Conservation (phyloP, 2,888 invertebrate species). For the Lasioglossum morio region DNA sequence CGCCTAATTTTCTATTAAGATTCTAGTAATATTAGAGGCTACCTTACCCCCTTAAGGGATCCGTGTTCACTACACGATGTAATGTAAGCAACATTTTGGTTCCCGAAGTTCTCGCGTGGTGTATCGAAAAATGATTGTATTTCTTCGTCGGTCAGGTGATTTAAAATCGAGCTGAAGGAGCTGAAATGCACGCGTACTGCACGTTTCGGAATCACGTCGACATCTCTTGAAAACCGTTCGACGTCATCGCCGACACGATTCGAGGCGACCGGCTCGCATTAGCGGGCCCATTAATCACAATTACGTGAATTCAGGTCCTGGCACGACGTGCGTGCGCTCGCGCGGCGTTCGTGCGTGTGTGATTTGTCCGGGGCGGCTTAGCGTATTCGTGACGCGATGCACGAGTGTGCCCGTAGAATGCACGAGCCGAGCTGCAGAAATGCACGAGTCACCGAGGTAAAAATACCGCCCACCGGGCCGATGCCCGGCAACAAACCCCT, state of each 20-base stretch:
- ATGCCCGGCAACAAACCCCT: slow-evolving; percentile 67
- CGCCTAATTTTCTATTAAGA: too few species aligned
- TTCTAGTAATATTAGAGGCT: too few species aligned
- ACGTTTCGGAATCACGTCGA: slow-evolving; percentile 61
- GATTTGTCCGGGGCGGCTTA: slow-evolving; percentile 26
- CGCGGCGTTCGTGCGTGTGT: slow-evolving; percentile 34
- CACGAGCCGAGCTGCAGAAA: slow-evolving; percentile 55
- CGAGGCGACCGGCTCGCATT: slow-evolving; percentile 74
- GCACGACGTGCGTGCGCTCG: slow-evolving; percentile 33
- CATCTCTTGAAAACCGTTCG: slow-evolving; percentile 69
- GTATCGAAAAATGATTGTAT: neutral
- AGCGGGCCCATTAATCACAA: slow-evolving; percentile 82
- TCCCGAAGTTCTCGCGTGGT: too few species aligned
- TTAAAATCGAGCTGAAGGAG: neutral
- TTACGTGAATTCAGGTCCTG: slow-evolving; percentile 81
- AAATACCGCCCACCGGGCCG: slow-evolving; percentile 78
- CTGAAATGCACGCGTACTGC: neutral
- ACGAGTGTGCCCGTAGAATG: slow-evolving; percentile 41
- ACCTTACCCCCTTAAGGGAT: too few species aligned
- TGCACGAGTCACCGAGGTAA: slow-evolving; percentile 67
- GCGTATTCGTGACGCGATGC: neutral
- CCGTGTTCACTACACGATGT: too few species aligned
- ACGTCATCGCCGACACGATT: slow-evolving; percentile 74
- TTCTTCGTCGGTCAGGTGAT: neutral
- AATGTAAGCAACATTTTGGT: too few species aligned